Evolutionary conservation across 2,888 invertebrate species (phyloP), one percentile per base, ranked within the genome.

Genomic region (Perithous albicinctus): DNA sequence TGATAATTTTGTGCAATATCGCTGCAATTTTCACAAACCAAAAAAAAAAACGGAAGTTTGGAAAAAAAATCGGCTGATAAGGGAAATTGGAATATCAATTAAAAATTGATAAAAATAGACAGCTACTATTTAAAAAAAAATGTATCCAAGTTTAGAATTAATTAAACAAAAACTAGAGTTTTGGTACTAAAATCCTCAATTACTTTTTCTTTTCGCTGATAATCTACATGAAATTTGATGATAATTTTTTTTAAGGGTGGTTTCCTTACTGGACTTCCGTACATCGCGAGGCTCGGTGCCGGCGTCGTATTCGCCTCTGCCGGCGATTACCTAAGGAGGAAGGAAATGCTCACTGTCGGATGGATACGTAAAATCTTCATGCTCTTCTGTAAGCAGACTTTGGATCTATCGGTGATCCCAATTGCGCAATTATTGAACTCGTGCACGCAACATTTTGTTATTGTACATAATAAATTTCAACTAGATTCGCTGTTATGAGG

Each of bases 271-370:
- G 95, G 96, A 6, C 90, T 96, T 73, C 97, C 97, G 0, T 96
- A 97, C 87, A 94, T 97, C 69, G 96, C 96, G 0, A 94, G 97
- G 87, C 92, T 97, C 80, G 90, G 96, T 23, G 93, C 95, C 66
- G 96, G 96, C 2, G 95, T 96, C 63, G 93, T 95, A 63, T 97
- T 97, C 89, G 97, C 97, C 38, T 93, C 95, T 8, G 93, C 96
- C 29, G 96, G 96, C 0, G 97, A 97, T 92, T 94, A 94, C 73
- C 94, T 96, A 0, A 91, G 94, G 63, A 93, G 92, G 48, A 94
- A 93, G 35, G 89, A 94, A 29, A 90, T 93, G 86, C 86, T 95
- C 78, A 91, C 93, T 0, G 93, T 95, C 1, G 83, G 78, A 1
- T 89, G 86, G 90, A 90, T 92, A 59, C 88, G 92, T 61, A 91